Conservation (phyloP, 2,113 vertebrate genomes). For the Montifringilla adamsi region DNA sequence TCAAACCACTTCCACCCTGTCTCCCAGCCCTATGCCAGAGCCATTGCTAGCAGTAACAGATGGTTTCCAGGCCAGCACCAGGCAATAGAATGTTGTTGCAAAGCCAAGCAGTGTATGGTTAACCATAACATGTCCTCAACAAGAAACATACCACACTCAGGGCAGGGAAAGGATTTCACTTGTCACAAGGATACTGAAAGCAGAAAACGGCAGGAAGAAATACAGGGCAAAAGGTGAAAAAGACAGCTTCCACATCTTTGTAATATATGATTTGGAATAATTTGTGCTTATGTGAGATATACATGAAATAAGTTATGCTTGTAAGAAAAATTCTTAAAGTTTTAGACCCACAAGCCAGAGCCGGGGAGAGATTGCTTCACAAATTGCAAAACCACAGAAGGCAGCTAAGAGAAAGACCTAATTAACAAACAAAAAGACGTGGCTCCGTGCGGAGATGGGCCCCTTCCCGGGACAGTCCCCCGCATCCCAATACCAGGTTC, state of each 20-base stretch:
- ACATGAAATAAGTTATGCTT: too few relatives aligned
- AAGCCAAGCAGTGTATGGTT: not conserved
- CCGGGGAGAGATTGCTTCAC: too few relatives aligned
- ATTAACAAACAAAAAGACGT: too few relatives aligned
- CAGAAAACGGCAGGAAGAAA: not conserved
- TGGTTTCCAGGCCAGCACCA: not conserved
- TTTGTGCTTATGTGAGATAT: too few relatives aligned
- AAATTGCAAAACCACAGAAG: too few relatives aligned
- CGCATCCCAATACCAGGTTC: too few relatives aligned
- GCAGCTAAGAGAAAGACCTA: too few relatives aligned
- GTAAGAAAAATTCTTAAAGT: too few relatives aligned
- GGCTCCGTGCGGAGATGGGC: too few relatives aligned
- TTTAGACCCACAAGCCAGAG: too few relatives aligned
- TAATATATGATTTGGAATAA: too few relatives aligned
- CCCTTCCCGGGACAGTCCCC: too few relatives aligned
- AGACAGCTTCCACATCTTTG: not conserved
- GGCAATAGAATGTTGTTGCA: not conserved
- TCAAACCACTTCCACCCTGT: not conserved
- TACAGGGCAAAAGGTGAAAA: not conserved
- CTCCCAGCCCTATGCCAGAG: not conserved
- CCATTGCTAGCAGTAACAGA: not conserved
- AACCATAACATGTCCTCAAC: accelerated
- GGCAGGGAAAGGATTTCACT: not conserved
- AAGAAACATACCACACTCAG: not conserved
- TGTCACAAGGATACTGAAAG: not conserved